phyloP scores from a whole-genome alignment of 2,797 vertebrate genomes.

The Enteromius treurensis region DNA sequence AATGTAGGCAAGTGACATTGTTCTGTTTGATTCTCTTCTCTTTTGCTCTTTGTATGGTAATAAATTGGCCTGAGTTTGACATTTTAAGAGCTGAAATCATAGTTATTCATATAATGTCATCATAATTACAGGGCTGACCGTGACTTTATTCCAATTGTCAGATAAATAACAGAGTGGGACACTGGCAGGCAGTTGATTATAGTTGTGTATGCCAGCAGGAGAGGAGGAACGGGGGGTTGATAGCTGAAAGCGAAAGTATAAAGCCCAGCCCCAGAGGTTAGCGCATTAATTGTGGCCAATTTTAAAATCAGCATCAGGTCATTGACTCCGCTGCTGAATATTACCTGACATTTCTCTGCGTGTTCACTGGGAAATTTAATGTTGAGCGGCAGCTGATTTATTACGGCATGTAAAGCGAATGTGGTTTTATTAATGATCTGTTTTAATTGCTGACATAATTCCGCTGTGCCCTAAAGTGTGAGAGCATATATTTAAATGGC shows the following conservation, averaged over 20 bases:
- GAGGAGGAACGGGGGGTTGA: slow-evolving; percentile 16
- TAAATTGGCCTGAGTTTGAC: slow-evolving; percentile 52
- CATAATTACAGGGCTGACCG: slow-evolving; percentile 58
- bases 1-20: neutral
- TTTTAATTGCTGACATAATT: slow-evolving; percentile 35
- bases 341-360: slow-evolving; percentile 20
- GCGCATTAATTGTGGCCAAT: slow-evolving; percentile 52
- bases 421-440: slow-evolving; percentile 27
- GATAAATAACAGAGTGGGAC: slow-evolving; percentile 54
- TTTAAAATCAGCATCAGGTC: slow-evolving; percentile 48
- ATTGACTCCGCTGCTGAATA: slow-evolving; percentile 14
- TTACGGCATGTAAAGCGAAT: neutral
- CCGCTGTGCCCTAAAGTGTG: neutral
- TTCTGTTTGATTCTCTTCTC: neutral
- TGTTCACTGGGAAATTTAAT: slow-evolving; percentile 9
- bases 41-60: slow-evolving; percentile 30
- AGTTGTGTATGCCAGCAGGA: slow-evolving; percentile 36
- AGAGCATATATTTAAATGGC: neutral
- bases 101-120: slow-evolving; percentile 55
- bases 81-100: slow-evolving; percentile 50
- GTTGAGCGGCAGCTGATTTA: slow-evolving; percentile 11
- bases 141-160: slow-evolving; percentile 56
- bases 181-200: slow-evolving; percentile 52
- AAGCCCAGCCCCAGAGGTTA: slow-evolving; percentile 43
- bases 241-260: slow-evolving; percentile 12